Evolutionary conservation across 2,888 invertebrate species (phyloP).

Genomic region (Spodoptera picta): DNA sequence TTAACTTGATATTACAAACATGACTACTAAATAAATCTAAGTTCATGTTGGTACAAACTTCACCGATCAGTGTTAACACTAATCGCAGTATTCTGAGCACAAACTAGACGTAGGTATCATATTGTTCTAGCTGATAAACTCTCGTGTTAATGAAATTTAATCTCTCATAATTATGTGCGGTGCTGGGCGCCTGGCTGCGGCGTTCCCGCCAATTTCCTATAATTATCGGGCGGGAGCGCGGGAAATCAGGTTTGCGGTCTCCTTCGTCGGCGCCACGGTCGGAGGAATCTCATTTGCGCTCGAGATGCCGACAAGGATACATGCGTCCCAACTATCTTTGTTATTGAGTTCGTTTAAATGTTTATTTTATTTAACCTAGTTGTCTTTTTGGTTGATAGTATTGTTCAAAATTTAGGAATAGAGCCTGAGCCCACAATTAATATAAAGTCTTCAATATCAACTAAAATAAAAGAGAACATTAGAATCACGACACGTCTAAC

Average conservation of each 20-base stretch:
- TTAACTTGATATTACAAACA: no score
- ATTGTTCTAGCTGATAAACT: constrained; percentile 19
- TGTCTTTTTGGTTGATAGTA: neutral
- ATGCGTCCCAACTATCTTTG: constrained; percentile 22
- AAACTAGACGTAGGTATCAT: neutral
- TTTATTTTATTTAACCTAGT: neutral
- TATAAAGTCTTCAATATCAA: no score
- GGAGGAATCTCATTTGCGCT: constrained; percentile 55
- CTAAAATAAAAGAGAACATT: neutral
- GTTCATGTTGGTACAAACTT: constrained; percentile 1
- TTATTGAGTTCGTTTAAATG: constrained; percentile 13
- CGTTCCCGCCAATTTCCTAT: constrained; percentile 51
- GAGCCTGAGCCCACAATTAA: no score
- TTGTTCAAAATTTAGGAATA: no score
- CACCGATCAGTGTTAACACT: neutral
- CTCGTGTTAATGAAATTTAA: constrained; percentile 44
- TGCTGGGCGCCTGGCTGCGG: constrained; percentile 25
- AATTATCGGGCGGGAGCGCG: constrained; percentile 53
- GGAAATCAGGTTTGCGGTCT: constrained; percentile 57
- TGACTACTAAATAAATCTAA: neutral
- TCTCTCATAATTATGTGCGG: constrained; percentile 45
- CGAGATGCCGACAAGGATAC: constrained; percentile 36
- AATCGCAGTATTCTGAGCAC: neutral
- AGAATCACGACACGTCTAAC: neutral
- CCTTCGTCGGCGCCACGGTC: constrained; percentile 50